Base-by-base conservation (phyloP, 2,113 vertebrate species). In the Tetraodon nigroviridis region DNA sequence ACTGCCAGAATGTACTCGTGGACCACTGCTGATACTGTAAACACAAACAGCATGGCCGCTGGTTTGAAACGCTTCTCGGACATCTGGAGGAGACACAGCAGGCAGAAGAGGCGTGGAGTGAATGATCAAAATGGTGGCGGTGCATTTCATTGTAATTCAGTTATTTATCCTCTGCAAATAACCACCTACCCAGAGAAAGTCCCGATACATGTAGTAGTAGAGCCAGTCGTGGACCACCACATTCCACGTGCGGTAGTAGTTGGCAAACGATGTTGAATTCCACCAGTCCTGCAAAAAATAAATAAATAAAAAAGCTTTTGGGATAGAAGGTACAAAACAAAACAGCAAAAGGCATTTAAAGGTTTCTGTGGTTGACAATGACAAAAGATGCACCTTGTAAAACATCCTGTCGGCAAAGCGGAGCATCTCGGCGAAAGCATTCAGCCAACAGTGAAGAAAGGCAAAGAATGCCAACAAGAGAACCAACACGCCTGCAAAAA, bases 201-300 rank as follows among this genome's bases (percentile, higher is more conserved):
- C 94, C 47, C 87, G 82, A 64, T 95, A 95, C 2, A 90, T 67
- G 0, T 95, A 96, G 73, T 86, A 89, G 75, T 92, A 95, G 21
- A 96, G 85, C 94, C 93, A 95, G 58, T 95, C 94, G 2, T 96
- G 94, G 12, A 96, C 92, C 37, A 95, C 92, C 16, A 93, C 89
- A 6, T 95, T 96, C 94, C 93, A 95, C 0, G 91, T 94, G n/a
- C 93, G 90, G 75, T 93, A 95, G 76, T 92, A 96, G 78, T 93
- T 93, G 27, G 94, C 89, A 69, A 93, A 96, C 27, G 94, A 95
- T 0, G 91, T 95, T 4, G 93, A 93, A 64, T 95, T 96, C 94
- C 94, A 95, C 93, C 94, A 96, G 71, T 95, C 94, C 94, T 96
- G 74, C 90, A 84, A 57, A 65, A 69, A 52, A 17, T 0, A 84